Conservation (phyloP, 2,113 vertebrate species). For the Nothoprocta pentlandii region DNA sequence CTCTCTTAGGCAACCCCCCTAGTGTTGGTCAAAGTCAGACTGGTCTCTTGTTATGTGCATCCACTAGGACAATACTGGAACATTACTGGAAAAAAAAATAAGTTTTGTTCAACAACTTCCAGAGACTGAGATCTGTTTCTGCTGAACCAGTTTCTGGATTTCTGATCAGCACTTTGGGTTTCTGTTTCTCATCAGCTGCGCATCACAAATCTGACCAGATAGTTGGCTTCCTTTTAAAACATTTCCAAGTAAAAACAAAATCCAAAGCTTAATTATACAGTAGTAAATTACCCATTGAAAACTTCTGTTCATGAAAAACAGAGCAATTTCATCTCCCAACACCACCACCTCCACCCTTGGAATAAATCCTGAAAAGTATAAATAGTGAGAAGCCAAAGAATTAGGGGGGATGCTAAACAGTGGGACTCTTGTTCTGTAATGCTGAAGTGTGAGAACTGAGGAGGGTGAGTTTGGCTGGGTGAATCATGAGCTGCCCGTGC, state of each 20-base stretch:
- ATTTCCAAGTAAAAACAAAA: constrained; percentile 24
- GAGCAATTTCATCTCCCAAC: constrained; percentile 18
- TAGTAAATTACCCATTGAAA: neutral
- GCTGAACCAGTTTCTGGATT: neutral
- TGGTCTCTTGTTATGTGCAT: neutral
- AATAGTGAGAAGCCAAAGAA: constrained; percentile 3
- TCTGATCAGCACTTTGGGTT: neutral
- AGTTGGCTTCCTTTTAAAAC: constrained; percentile 1
- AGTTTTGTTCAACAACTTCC: neutral
- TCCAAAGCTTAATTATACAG: neutral
- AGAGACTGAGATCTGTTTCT: neutral
- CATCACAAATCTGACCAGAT: constrained; percentile 21
- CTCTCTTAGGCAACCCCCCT: neutral
- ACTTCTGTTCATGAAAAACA: neutral
- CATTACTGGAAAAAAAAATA: neutral
- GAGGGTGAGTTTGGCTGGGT: constrained; percentile 13
- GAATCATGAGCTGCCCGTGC: neutral
- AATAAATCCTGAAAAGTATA: neutral
- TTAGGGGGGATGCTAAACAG: neutral
- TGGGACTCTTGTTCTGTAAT: constrained; percentile 11
- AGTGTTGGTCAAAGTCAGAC: neutral
- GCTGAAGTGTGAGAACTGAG: neutral
- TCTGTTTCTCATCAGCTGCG: neutral
- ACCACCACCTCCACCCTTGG: constrained; percentile 15
- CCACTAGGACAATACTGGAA: neutral